A percentile compares a stretch with the other conserved stretches of the same genome.
Evolutionary conservation across 2,888 invertebrate genomes (phyloP).

Genomic region (Bugula neritina): DNA sequence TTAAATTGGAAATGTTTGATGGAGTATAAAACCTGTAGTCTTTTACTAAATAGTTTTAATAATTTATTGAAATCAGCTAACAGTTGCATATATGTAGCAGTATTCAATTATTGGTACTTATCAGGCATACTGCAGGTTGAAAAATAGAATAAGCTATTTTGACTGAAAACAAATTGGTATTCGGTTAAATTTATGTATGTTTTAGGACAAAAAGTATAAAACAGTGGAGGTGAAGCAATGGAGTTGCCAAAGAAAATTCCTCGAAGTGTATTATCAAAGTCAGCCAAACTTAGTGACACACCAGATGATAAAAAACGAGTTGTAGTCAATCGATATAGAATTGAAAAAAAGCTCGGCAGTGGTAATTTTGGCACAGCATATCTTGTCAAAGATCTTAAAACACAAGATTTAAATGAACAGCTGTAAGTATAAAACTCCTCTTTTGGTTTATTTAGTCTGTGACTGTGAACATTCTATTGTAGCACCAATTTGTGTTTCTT

Average conservation of each 20-base stretch:
- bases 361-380: constrained; percentile 53
- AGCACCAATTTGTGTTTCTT: neutral
- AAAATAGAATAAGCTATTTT: no score
- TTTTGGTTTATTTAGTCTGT: neutral
- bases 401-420: constrained; percentile 42
- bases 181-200: no score
- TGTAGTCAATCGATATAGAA: constrained; percentile 48
- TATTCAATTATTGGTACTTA: no score
- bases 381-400: constrained; percentile 38
- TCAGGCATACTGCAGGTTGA: no score
- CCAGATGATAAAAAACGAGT: constrained; percentile 33
- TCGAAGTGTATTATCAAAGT: neutral
- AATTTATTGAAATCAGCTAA: no score
- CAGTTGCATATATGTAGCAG: no score
- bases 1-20: no score
- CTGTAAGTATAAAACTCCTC: constrained; percentile 33
- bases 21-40: no score
- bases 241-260: constrained; percentile 30
- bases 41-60: no score
- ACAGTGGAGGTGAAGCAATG: no score
- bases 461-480: neutral
- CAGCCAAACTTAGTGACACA: constrained; percentile 33
- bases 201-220: no score
- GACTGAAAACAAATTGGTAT: no score
- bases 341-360: constrained; percentile 48